These are phyloP conservation scores for Dermatemys mawii DNA, from an alignment of 2,113 vertebrate genomes.

Conservation along the genomic window DNA sequence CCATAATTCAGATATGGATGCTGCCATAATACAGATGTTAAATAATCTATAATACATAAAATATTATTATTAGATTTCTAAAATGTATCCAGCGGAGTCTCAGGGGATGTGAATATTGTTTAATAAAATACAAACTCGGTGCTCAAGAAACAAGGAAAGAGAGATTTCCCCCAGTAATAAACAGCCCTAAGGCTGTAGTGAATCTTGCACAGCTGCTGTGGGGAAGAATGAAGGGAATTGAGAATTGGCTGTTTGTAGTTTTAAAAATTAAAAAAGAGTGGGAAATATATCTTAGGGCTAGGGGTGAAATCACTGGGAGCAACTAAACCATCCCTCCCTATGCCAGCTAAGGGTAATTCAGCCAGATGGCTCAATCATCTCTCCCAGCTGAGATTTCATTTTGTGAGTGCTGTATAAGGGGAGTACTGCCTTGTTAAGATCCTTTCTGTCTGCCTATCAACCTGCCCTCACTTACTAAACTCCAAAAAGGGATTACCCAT, in stretches of 20 bases:
- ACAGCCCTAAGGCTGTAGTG: not conserved
- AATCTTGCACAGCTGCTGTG: not conserved
- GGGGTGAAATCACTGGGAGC: not conserved
- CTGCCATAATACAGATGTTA: not conserved
- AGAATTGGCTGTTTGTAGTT: not conserved
- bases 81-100: not conserved
- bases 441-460: not conserved
- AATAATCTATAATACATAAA: not conserved
- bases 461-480: fast-evolving
- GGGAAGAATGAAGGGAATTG: not conserved
- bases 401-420: not conserved
- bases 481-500: fast-evolving
- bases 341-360: conserved; percentile 1
- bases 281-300: not conserved
- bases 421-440: not conserved
- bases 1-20: not conserved
- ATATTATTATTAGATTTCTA: not conserved
- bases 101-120: not conserved
- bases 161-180: not conserved
- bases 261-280: not conserved
- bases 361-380: fast-evolving
- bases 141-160: not conserved
- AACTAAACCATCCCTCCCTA: not conserved
- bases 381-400: conserved; percentile 1
- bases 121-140: not conserved